phyloP scores from a whole-genome alignment of 2,113 vertebrate species.

The Atlantisia rogersi region DNA sequence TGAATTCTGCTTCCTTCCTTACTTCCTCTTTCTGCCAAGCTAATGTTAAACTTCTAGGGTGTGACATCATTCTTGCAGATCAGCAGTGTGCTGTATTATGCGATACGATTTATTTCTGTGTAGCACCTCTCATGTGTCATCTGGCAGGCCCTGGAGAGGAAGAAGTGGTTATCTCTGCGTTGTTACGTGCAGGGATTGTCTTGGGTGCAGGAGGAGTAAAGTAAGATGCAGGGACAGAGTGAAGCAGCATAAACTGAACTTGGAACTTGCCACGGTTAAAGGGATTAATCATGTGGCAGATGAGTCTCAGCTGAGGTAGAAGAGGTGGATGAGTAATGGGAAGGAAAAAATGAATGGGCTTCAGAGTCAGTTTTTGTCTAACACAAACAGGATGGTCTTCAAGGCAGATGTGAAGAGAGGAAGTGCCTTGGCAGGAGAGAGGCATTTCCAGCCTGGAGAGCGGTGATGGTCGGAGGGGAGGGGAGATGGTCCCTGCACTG shows the following conservation, averaged over 20 bases:
- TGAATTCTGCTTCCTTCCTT: slow-evolving; percentile 58
- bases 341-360: slow-evolving; percentile 48
- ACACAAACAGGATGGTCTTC: slow-evolving; percentile 47
- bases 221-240: not conserved
- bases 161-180: not conserved
- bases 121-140: not conserved
- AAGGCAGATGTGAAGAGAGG: not conserved
- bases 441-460: not conserved
- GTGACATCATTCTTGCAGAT: slow-evolving; percentile 17
- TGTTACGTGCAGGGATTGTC: not conserved
- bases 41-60: slow-evolving; percentile 12
- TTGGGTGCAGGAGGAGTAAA: not conserved
- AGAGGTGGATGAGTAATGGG: slow-evolving; percentile 53
- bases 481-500: not conserved
- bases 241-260: not conserved
- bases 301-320: slow-evolving; percentile 28
- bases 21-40: slow-evolving; percentile 50
- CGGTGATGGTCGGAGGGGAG: not conserved
- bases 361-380: not conserved
- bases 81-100: not conserved
- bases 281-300: not conserved
- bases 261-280: not conserved
- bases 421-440: not conserved
- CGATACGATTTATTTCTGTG: not conserved
- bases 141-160: not conserved